These are phyloP conservation scores for Cynopterus brachyotis DNA, from an alignment of 2,113 vertebrate genomes.

Conservation along the genomic window DNA sequence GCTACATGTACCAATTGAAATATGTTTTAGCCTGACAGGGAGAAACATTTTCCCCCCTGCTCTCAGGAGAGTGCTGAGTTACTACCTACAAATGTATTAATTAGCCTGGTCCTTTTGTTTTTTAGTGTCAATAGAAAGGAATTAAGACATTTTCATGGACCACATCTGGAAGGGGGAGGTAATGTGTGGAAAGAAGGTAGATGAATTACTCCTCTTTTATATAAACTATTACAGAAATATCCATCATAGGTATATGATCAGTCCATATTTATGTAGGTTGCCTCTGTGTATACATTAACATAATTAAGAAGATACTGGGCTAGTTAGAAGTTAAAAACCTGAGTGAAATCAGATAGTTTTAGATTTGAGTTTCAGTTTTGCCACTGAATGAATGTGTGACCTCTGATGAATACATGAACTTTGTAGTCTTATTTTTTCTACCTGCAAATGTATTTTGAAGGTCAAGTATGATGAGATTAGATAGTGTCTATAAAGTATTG, in stretches of 20 bases:
- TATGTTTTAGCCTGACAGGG: neutral
- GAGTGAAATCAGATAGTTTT: neutral
- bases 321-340: neutral
- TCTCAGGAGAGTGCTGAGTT: neutral
- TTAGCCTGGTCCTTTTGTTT: neutral
- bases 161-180: neutral
- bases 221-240: neutral
- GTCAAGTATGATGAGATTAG: neutral
- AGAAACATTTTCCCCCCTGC: neutral
- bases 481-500: neutral
- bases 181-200: neutral
- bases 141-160: neutral
- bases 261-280: neutral
- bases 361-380: neutral
- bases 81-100: neutral
- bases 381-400: neutral
- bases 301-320: neutral
- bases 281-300: neutral
- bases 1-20: neutral
- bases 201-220: neutral
- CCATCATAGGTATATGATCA: neutral
- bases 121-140: neutral
- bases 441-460: neutral
- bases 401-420: neutral
- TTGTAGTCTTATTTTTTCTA: neutral